These are phyloP conservation scores for Polymixis lichenea DNA, from an alignment of 2,888 invertebrate genomes.

Conservation along the genomic window DNA sequence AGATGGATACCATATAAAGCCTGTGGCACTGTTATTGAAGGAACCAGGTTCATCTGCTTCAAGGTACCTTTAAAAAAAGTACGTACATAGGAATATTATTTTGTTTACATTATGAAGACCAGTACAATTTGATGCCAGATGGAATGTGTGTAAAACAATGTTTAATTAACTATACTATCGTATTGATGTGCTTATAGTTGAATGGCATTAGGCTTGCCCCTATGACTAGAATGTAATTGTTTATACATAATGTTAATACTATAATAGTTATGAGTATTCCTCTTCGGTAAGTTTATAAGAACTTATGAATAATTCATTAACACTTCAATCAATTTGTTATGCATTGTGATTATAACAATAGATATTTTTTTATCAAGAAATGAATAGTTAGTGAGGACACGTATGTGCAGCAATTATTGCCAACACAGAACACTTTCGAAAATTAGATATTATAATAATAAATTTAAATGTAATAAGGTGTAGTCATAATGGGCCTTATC, in stretches of 20 bases:
- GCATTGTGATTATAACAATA: background rate
- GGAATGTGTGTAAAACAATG: background rate
- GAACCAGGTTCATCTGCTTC: conserved; percentile 93
- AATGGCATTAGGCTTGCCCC: no score
- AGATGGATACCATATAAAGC: conserved; percentile 92
- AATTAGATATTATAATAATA: background rate
- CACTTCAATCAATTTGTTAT: background rate
- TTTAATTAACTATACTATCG: no score
- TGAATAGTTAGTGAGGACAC: no score
- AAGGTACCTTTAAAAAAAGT: conserved; percentile 92
- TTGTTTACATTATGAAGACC: background rate
- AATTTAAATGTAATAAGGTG: background rate
- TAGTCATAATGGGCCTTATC: no score
- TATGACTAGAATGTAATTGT: no score
- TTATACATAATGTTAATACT: background rate
- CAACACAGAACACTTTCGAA: background rate
- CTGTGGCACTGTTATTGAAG: conserved; percentile 92
- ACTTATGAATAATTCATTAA: background rate
- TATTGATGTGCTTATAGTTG: background rate
- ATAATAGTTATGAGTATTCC: background rate
- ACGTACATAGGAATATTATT: conserved; percentile 63
- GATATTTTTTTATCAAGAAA: background rate
- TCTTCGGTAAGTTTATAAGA: background rate
- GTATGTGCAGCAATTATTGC: background rate
- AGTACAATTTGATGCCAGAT: background rate